These are phyloP conservation scores for Rhynchonycteris naso DNA, from an alignment of 2,797 vertebrate species.

Conservation along the genomic window DNA sequence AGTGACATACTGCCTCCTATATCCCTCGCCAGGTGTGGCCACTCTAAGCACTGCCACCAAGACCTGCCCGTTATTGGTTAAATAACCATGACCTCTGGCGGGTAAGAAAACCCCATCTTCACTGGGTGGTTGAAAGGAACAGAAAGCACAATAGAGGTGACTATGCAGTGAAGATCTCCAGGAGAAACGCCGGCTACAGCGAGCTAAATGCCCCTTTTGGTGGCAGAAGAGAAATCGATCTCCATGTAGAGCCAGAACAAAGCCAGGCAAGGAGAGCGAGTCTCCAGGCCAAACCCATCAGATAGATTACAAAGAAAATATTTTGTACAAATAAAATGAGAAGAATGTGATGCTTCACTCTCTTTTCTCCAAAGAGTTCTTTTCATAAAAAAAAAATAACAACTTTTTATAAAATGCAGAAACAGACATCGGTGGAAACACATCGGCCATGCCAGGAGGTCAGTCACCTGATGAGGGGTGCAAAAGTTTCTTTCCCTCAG, in stretches of 20 bases:
- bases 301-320: constrained; percentile 77
- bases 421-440: constrained; percentile 34
- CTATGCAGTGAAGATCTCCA: background rate
- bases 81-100: background rate
- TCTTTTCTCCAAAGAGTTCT: constrained; percentile 57
- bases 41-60: background rate
- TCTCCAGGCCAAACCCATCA: constrained; percentile 41
- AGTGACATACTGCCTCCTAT: background rate
- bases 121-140: background rate
- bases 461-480: background rate
- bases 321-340: constrained; percentile 62
- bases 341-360: constrained; percentile 58
- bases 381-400: constrained; percentile 45
- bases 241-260: background rate
- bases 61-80: background rate
- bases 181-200: background rate
- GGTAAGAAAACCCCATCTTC: background rate
- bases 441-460: background rate
- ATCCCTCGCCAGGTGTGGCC: background rate
- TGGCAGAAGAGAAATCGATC: background rate
- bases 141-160: background rate
- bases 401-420: constrained; percentile 51
- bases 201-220: background rate
- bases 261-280: background rate
- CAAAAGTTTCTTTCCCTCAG: background rate